Base-by-base conservation (phyloP, 1,140 invertebrate genomes). In the Pomacea maculata region DNA sequence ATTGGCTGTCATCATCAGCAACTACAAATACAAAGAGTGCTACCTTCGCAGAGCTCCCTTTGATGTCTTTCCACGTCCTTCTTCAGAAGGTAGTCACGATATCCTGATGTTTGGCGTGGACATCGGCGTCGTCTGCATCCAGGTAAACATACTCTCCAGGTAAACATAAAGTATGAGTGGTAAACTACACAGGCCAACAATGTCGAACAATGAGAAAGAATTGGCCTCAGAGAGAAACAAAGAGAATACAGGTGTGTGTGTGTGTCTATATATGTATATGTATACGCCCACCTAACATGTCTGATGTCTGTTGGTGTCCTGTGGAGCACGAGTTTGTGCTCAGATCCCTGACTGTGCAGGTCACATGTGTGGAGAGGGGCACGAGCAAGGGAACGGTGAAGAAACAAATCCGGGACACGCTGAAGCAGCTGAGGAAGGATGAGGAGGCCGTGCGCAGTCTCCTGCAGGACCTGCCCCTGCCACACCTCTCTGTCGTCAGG, bases 11-110 rank as follows among this genome's bases (percentile, higher is more conserved):
- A 78, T 78, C 67, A 70, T 78, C 34, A 67, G 65, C 25, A 67
- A 78, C 67, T 78, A 78, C 67, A 78, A 78, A 52, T 78, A 70
- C 67, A 70, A 65, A 29, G 77, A 78, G 25, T 67, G 54, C 54
- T 78, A 78, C 77, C 65, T 78, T 0, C 21, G 67, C 15, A 29
- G 29, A 21, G 77, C 77, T 45, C 77, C 77, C n/a, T 45, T 7
- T 1, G 14, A 77, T 12, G 77, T 68, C 15, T 67, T 70, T 19
- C 11, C 54, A 10, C 63, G 54, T 45, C 77, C 77, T 14, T 45
- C 64, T 45, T 54, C 67, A 7, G 77, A 78, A 57, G 77, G 77
- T 34, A 71, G 77, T 45, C 77, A 78, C 52, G 54, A 78, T 25
- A 71, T 78, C 29, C 65, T 78, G 45, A 57, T 78, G 65, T 54